phyloP scores from a whole-genome alignment of 2,113 vertebrate species.

The Rhodinocichla rosea region DNA sequence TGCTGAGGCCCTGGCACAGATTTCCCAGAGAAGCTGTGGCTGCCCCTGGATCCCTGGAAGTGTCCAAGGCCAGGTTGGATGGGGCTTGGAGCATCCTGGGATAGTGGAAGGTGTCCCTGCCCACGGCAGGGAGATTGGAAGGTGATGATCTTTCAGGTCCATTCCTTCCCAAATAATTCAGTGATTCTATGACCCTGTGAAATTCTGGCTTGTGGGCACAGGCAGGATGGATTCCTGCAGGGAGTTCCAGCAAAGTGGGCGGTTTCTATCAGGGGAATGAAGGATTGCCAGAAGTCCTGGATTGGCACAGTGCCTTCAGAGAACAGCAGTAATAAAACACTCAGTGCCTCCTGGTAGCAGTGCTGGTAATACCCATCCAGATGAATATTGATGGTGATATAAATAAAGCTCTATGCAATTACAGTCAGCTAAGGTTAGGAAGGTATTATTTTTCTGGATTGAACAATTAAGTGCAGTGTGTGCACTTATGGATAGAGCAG shows the following conservation, averaged over 20 bases:
- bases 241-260: neutral
- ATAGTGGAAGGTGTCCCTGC: neutral
- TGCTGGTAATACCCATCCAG: neutral
- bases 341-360: neutral
- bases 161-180: neutral
- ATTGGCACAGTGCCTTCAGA: neutral
- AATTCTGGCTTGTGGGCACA: neutral
- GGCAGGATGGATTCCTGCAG: neutral
- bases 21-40: neutral
- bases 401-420: neutral
- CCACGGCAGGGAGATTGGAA: neutral
- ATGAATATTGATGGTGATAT: neutral
- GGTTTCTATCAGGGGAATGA: neutral
- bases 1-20: neutral
- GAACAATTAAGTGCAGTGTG: neutral
- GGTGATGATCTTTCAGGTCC: accelerated
- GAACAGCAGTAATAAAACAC: neutral
- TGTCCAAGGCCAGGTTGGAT: accelerated
- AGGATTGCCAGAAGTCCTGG: neutral
- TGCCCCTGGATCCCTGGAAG: neutral
- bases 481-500: neutral
- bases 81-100: accelerated
- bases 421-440: neutral
- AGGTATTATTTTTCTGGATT: neutral
- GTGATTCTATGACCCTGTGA: neutral